Base-by-base conservation (phyloP, 1,140 invertebrate species). In the Agrypnia vestita region DNA sequence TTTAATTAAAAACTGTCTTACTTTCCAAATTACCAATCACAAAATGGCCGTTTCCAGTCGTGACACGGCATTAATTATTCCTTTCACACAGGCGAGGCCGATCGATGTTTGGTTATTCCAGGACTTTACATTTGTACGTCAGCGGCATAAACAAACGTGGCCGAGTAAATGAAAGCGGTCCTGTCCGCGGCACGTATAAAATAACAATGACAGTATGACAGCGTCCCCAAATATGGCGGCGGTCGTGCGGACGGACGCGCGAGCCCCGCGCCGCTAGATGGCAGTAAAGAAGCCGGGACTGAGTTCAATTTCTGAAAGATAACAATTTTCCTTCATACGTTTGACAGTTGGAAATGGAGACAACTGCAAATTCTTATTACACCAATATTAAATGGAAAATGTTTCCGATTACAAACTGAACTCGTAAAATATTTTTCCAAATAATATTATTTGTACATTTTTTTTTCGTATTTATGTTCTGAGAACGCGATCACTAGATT, bases 121-220 rank as follows among this genome's bases (percentile, higher is more conserved):
- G 46, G 67, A 47, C 17, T 71, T 49, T n/a, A 55, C 9, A 55
- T 73, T 25, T 13, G 21, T 21, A 73, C 71, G 71, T 53, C 71
- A 35, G 46, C 67, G 67, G 17, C 3, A 35, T 53, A 47, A 13
- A 49, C 44, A 47, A 51, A 44, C 21, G 67, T 49, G 19, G n/a
- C 25, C 9, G 21, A 43, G 61, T 51, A 56, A 69, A 69, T 69
- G 46, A 49, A 49, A 49, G 73, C 19, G 43, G 19, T 35, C 19
- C 73, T 44, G 11, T 25, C 35, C 55, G 53, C 35, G 59, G 59
- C 78, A 79, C 78, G 78, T 79, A 79, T 47, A 61, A 75, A 56
- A 75, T 75, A 44, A 43, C 51, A 61, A 59, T 73, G 47, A 61
- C 44, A 74, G 10, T 44, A 59, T 47, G 53, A n/a, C 13, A 46